phyloP scores from a whole-genome alignment of 2,113 vertebrate genomes.

The Mesoclemmys tuberculata region DNA sequence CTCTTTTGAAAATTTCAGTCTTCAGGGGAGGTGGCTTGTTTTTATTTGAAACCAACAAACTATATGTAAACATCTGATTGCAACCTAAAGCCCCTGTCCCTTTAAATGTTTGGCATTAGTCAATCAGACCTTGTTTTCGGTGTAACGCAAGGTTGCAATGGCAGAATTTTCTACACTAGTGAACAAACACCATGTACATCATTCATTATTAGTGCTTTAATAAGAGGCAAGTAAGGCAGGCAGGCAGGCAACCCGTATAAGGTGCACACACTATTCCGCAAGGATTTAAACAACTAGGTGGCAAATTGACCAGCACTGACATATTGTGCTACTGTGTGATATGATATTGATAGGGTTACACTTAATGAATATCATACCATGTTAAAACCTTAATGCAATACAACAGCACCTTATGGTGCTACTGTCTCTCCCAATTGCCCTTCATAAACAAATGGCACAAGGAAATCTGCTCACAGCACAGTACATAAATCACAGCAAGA shows the following conservation, averaged over 20 bases:
- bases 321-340: not conserved
- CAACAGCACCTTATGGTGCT: conserved; percentile 15
- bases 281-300: rapidly evolving
- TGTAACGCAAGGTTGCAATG: not conserved
- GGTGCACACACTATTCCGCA: not conserved
- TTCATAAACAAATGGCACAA: not conserved
- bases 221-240: rapidly evolving
- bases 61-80: not conserved
- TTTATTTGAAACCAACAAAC: not conserved
- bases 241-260: not conserved
- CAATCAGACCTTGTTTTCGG: not conserved
- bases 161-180: not conserved
- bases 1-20: not conserved
- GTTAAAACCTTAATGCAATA: not conserved
- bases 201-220: not conserved
- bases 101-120: not conserved
- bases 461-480: not conserved
- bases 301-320: not conserved
- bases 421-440: not conserved
- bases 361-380: not conserved
- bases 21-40: not conserved
- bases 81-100: not conserved
- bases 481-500: not conserved
- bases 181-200: not conserved
- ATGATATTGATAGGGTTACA: not conserved